Evolutionary conservation across 2,888 invertebrate genomes (phyloP).

Genomic region (Exephanes ischioxanthus): DNA sequence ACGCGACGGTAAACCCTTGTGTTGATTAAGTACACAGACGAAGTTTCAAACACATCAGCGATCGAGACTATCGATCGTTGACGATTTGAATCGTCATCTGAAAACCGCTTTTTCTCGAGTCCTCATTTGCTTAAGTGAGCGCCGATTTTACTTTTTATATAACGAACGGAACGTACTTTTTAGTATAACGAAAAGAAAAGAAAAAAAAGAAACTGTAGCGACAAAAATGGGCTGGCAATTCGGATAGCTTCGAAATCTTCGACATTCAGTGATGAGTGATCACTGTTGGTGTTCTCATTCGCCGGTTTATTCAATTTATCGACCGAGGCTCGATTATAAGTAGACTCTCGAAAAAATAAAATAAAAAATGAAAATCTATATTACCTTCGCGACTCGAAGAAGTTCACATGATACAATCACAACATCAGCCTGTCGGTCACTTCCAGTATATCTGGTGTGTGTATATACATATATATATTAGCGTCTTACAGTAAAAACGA

Average conservation of each 20-base stretch:
- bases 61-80: conserved; percentile 52
- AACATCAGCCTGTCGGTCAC: conserved; percentile 54
- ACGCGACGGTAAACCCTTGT: conserved; percentile 63
- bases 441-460: conserved; percentile 56
- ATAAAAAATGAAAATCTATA: conserved; percentile 5
- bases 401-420: conserved; percentile 48
- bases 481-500: conserved; percentile 21
- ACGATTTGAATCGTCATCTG: not conserved
- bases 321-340: conserved; percentile 41
- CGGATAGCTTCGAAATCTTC: conserved; percentile 10
- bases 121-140: conserved; percentile 32
- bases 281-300: conserved; percentile 19
- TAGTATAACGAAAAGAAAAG: conserved; percentile 6
- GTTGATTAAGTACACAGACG: conserved; percentile 65
- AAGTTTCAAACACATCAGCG: conserved; percentile 66
- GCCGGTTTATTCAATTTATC: conserved; percentile 22
- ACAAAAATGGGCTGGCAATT: conserved; percentile 29
- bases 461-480: conserved; percentile 45
- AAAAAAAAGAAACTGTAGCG: conserved; percentile 4
- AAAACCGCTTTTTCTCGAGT: conserved; percentile 19
- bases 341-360: conserved; percentile 9
- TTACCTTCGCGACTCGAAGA: conserved; percentile 33
- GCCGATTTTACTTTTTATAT: conserved; percentile 53
- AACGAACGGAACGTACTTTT: conserved; percentile 45
- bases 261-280: conserved; percentile 5